Percentiles rank a stretch among this genome's conserved stretches.
Conservation (phyloP, 2,888 invertebrate species). For the Caenorhabditis doughertyi region DNA sequence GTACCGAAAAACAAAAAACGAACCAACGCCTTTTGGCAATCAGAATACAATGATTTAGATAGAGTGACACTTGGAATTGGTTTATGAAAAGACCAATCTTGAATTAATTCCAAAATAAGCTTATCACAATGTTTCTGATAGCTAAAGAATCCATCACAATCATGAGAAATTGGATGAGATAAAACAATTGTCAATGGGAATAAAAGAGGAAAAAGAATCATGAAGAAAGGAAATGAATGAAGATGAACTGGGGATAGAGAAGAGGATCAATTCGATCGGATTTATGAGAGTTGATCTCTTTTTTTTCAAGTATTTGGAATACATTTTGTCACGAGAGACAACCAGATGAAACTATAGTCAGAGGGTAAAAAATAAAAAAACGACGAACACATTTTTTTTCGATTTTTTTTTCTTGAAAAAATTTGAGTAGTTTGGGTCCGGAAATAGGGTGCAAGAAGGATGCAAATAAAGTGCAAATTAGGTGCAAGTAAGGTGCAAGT, state of each 20-base stretch:
- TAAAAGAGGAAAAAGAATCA: conserved; percentile 10
- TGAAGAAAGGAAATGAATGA: conserved; percentile 19
- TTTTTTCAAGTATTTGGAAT: background rate
- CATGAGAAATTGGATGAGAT: conserved; percentile 10
- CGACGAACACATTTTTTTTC: too few species aligned
- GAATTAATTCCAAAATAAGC: conserved; percentile 24
- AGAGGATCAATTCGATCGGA: background rate
- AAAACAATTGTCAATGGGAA: background rate
- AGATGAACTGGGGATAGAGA: background rate
- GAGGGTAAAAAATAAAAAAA: too few species aligned
- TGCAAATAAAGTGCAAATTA: too few species aligned
- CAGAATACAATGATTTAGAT: background rate
- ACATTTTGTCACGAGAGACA: background rate
- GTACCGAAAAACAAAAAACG: background rate
- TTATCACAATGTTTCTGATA: conserved; percentile 18
- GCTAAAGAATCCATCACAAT: conserved; percentile 21
- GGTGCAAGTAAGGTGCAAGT: too few species aligned
- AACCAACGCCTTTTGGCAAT: conserved; percentile 19
- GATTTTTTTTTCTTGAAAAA: too few species aligned
- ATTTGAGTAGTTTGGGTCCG: too few species aligned
- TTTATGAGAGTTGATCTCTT: conserved; percentile 7
- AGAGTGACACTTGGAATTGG: conserved; percentile 18
- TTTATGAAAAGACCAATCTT: conserved; percentile 20
- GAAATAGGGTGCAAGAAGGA: too few species aligned
- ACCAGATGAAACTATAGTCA: background rate